phyloP scores from a whole-genome alignment of 2,113 vertebrate genomes.

The Zosterops lateralis region DNA sequence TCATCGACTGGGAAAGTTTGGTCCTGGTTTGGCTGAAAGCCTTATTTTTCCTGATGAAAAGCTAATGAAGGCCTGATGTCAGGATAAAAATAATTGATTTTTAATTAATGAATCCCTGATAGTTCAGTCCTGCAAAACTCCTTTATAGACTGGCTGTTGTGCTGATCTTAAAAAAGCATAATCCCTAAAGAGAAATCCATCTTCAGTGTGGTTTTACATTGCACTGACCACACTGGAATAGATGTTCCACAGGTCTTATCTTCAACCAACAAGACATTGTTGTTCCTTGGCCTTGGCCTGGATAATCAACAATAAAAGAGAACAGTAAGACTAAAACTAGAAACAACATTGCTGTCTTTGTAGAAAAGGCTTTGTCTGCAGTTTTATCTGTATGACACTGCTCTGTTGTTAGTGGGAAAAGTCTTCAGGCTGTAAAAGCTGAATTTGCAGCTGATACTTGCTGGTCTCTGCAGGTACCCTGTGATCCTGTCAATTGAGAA shows the following conservation, averaged over 20 bases:
- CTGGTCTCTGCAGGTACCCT: constrained; percentile 80
- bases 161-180: not conserved
- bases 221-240: not conserved
- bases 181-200: not conserved
- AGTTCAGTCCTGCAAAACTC: not conserved
- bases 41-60: not conserved
- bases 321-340: not conserved
- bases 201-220: not conserved
- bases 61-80: not conserved
- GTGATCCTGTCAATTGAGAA: constrained; percentile 97
- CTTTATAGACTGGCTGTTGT: not conserved
- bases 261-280: not conserved
- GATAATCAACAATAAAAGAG: not conserved
- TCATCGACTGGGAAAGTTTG: not conserved
- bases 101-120: not conserved
- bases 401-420: not conserved
- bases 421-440: not conserved
- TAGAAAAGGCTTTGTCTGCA: not conserved
- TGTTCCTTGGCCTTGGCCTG: not conserved
- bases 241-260: not conserved
- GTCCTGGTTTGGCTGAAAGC: not conserved
- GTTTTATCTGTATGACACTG: not conserved
- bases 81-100: not conserved
- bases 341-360: not conserved
- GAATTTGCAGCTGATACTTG: not conserved